Percentiles rank a stretch among this genome's conserved stretches.
These are phyloP conservation scores for Thalassarche chlororhynchos DNA, from an alignment of 2,113 vertebrate genomes.

Conservation along the genomic window DNA sequence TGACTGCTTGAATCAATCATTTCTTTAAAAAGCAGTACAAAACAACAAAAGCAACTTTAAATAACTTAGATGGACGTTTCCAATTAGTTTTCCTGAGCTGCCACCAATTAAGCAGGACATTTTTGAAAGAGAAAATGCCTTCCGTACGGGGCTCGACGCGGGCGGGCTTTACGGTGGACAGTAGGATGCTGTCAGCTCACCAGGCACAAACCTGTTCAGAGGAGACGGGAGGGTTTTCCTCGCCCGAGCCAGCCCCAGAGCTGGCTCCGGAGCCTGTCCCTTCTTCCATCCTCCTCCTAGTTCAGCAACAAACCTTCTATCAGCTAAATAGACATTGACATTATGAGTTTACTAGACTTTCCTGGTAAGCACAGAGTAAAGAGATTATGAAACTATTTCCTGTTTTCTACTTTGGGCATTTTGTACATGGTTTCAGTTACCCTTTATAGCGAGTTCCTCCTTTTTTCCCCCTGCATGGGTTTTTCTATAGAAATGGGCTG, in stretches of 20 bases:
- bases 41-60: neutral
- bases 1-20: neutral
- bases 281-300: neutral
- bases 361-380: neutral
- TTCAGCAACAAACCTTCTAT: neutral
- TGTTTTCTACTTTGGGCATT: neutral
- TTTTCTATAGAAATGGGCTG: slow-evolving; percentile 13
- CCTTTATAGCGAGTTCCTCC: neutral
- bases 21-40: neutral
- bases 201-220: rapidly evolving
- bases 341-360: neutral
- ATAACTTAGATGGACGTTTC: neutral
- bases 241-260: neutral
- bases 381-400: neutral
- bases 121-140: neutral
- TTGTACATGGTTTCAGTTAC: neutral
- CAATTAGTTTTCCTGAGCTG: neutral
- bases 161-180: neutral
- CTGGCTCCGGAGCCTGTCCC: neutral
- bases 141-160: rapidly evolving
- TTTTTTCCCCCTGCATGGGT: neutral
- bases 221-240: neutral
- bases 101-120: neutral
- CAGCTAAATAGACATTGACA: neutral
- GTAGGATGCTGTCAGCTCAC: neutral